Evolutionary conservation across 2,797 vertebrate genomes (phyloP), one percentile per base, ranked within the genome.

Genomic region (Merluccius polli): DNA sequence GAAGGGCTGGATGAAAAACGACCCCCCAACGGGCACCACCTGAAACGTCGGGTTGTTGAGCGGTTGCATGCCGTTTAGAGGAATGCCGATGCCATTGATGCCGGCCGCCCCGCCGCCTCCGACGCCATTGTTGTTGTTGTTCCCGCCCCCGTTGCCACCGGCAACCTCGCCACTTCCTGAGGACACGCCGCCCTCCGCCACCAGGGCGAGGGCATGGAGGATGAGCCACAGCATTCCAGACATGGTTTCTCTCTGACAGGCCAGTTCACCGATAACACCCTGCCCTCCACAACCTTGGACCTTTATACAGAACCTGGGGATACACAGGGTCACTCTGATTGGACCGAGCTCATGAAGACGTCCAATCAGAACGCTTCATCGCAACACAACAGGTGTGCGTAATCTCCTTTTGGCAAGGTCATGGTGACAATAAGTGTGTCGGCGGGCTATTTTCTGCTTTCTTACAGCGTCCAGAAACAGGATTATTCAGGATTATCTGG

Each of bases 81-180:
- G 77, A 13, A 77, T 87, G 3, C 74, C 21, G 8, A 87, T 90
- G 29, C 38, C 87, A 71, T 48, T 85, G 31, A 87, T 92, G 35
- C 87, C 90, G 36, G 84, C 83, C 48, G 77, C 81, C 30, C 83
- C 85, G 65, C 44, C 52, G 21, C 52, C 52, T 59, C 52, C 52
- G 6, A 59, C 52, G 52, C 18, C 52, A 10, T 59, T 59, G 21
- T 59, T 59, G 33, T 87, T 89, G 41, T 84, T 89, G 44, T 83
- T 90, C 30, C 68, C 75, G 36, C 52, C 86, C n/a, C 35, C 84
- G 13, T 86, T 89, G 32, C 72, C 84, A 70, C 76, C 83, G 24
- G 83, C 52, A 59, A 59, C 85, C 81, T 93, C 92, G 16, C 77
- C 88, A 82, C 93, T 93, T 27, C 75, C 89, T 41, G 93, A 93